Evolutionary conservation across 2,113 vertebrate genomes (phyloP), one percentile per base, ranked within the genome.

Genomic region (Phyllostomus discolor): DNA sequence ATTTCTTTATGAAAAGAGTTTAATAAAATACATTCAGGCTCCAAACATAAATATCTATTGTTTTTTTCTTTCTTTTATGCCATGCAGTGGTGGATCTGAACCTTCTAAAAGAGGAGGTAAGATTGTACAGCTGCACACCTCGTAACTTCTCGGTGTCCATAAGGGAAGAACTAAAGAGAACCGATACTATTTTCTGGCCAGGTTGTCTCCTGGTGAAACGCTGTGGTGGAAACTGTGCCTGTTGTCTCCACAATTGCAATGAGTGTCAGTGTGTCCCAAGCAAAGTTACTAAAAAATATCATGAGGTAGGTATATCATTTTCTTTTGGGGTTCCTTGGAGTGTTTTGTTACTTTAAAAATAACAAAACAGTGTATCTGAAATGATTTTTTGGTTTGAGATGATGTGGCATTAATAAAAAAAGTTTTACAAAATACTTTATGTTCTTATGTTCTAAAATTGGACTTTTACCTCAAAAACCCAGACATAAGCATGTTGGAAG

Each of bases 171-270:
- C 98, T 99, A 50, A 99, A 98, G 98, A 98, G 99, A 95, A 99
- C 99, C 0, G 99, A 99, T 79, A 99, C 98, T 97, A 99, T 99
- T 98, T 99, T 99, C 99, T 99, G 99, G 99, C 99, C 99, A 1
- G 98, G 99, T 97, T 99, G 99, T 94, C 99, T 99, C 83, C 98
- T 99, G 98, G 99, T 99, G 83, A 99, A 99, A 88, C 99, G 99
- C 28, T 99, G 99, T 10, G 99, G 99, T 16, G 99, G 99, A 33
- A 99, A 99, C 98, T 99, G 99, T n/a, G 99, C 99, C 96, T 99
- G 99, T 82, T 99, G 99, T 96, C 98, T 99, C 12, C 98, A 99
- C 95, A 98, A 98, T 52, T 99, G 99, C 98, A 99, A 97, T 10
- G 99, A 99, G 79, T 99, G 99, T 97, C 99, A 99, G 31, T 99